Evolutionary conservation across 2,888 invertebrate species (phyloP), one percentile per base, ranked within the genome.

Genomic region (Rutpela maculata): DNA sequence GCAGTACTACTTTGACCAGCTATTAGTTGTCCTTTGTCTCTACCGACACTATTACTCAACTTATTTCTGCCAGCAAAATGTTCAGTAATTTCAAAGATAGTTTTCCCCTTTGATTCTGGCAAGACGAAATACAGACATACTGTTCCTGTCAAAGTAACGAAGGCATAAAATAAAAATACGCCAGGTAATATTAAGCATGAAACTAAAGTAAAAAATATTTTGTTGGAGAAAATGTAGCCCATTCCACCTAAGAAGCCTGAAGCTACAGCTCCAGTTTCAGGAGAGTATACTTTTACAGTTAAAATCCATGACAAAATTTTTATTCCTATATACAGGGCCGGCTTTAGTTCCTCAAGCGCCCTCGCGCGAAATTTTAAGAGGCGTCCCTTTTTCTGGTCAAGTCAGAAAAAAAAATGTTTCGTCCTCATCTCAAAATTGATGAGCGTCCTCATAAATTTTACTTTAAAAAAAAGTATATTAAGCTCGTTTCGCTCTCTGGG

Each of bases 31-130:
- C 18, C 50, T 70, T 55, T 79, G 35, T 63, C 77, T 90, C 90
- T 62, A 88, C 88, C 67, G 89, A 92, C 91, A 75, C 89, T 84
- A 79, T 92, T 92, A 3, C 87, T 88, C 19, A 93, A 85, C 80
- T 90, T 92, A 63, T 90, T 91, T 31, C 91, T 87, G 0, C 94
- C 94, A 0, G 93, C 91, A 83, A 93, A 95, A 87, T 95, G 95
- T 77, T 93, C 92, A 83, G 94, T 93, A 68, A 95, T 95, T 82
- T 95, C 95, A 73, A 91, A 91, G 59, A 96, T 88, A 0, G 93
- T 93, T 85, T 95, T 93, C 0, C 96, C 95, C 88, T 96, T 96
- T 0, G 97, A 97, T 91, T 97, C 97, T 0, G 96, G 96, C 75
- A 97, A 88, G 43, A 93, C 90, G 78, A 93, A 93, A 86, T 93